phyloP scores from a whole-genome alignment of 2,113 vertebrate species.

The Phycodurus eques region DNA sequence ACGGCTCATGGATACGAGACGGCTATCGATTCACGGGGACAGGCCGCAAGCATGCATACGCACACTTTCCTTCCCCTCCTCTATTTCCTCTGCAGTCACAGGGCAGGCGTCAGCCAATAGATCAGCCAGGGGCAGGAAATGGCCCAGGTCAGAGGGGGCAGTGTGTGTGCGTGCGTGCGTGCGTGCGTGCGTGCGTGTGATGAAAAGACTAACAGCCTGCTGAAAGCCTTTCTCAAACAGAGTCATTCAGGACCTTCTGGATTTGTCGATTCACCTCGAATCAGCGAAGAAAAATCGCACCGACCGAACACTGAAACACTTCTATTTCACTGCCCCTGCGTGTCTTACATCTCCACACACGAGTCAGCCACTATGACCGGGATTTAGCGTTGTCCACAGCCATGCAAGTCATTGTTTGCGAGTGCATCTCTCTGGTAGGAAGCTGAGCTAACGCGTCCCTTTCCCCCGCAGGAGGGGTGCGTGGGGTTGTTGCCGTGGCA shows the following conservation, averaged over 20 bases:
- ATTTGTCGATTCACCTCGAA: slow-evolving; percentile 38
- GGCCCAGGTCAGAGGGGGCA: slow-evolving; percentile 64
- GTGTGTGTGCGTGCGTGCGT: slow-evolving; percentile 31
- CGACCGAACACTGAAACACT: slow-evolving; percentile 25
- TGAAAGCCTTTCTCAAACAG: slow-evolving; percentile 53
- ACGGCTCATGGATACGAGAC: slow-evolving; percentile 70
- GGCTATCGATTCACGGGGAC: slow-evolving; percentile 74
- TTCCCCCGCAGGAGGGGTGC: slow-evolving; percentile 41
- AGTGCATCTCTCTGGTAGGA: slow-evolving; percentile 7
- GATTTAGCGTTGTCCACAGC: not conserved
- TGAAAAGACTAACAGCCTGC: slow-evolving; percentile 69
- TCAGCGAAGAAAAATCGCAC: slow-evolving; percentile 32
- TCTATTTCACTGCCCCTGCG: slow-evolving; percentile 20
- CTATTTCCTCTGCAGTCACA: slow-evolving; percentile 57
- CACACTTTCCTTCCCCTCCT: slow-evolving; percentile 38
- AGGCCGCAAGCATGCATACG: slow-evolving; percentile 32
- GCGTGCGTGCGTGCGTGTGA: slow-evolving; percentile 31
- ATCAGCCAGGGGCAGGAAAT: slow-evolving; percentile 73
- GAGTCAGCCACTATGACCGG: not conserved
- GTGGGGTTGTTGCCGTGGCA: slow-evolving; percentile 17
- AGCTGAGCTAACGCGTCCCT: slow-evolving; percentile 30
- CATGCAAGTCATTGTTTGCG: slow-evolving; percentile 14
- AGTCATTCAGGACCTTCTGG: slow-evolving; percentile 56
- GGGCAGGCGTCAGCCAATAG: slow-evolving; percentile 68
- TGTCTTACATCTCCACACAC: slow-evolving; percentile 16